Base-by-base conservation (phyloP, 2,888 invertebrate genomes). In the Dastarcus helophoroides region DNA sequence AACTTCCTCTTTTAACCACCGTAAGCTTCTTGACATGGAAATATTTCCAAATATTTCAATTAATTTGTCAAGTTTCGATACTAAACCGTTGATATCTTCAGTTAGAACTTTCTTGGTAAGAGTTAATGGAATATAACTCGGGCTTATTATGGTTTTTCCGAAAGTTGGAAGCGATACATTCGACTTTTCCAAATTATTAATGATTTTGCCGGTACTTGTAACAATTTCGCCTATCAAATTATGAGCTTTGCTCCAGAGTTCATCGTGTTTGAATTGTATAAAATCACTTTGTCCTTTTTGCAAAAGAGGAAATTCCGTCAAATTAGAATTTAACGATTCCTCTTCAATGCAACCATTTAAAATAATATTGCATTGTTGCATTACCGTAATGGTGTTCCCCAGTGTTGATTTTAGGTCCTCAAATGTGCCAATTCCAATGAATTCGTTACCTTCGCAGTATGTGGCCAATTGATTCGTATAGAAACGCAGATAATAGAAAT, bases 311-410 rank as follows among this genome's bases (percentile, higher is more conserved):
- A 56, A 40, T 29, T 51, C 46, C 2, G 36, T 25, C 10, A 40
- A 29, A 14, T 53, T 53, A n/a, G 50, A 27, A 5, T 40, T 46
- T 12, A 55, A 38, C 22, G 41, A 40, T 11, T 41, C 43, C 39
- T 63, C 56, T 5, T 49, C 48, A 0, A 80, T 78, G 33, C 71
- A 71, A 36, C 73, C 72, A 45, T 76, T 68, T 1, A 88, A 51
- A 11, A 85, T 60, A 2, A 81, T 55, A 33, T 65, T 59, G 44
- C 79, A 74, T 50, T 89, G 86, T 40, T 77, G 73, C 13, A 83
- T 58, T 6, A 74, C 63, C 32, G 72, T 63, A 21, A 64, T 56
- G 4, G 65, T 50, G 31, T 68, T 65, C 2, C 67, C 65, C 35
- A 73, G 60, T 30, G 70, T 57, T 26, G 67, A 60, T 21, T 58